Base-by-base conservation (phyloP, 2,113 vertebrate genomes). In the Rhodinocichla rosea region DNA sequence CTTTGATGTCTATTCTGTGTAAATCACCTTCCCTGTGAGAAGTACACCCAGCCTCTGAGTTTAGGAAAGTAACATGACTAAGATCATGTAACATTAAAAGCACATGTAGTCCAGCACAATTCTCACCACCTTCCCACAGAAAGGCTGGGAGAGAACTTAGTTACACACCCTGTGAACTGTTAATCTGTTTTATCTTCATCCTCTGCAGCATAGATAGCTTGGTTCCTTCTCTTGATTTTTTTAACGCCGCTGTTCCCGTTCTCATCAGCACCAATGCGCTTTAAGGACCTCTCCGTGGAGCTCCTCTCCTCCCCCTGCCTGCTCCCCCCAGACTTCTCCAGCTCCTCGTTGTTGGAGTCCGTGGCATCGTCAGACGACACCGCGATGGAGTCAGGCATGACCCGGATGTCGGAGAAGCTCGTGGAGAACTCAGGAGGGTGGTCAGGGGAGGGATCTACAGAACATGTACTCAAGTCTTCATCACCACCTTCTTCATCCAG, bases 161-260 rank as follows among this genome's bases (percentile, higher is more conserved):
- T 30, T 55, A 37, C 11, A 57, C n/a, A n/a, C 18, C 27, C 28
- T 6, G 24, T 21, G 28, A 87, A 59, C 35, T 42, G 32, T 59
- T 77, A 98, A 19, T 96, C 92, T 57, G 71, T 84, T 78, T 97
- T 98, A 5, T 98, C 98, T 9, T 99, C 98, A 24, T 93, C 98
- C 10, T 95, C 95, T 62, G 98, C 92, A 10, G 98, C 95, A 71
- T 99, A 99, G 90, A 99, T 99, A 63, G 98, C 98, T 97, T 99
- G 99, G 96, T 99, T 99, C 87, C 99, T 98, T 78, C 99, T 99
- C 97, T 99, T 99, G 92, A 99, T 99, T 87, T 95, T 98, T 76
- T 99, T 99, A 22, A 98, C 97, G 3, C 96, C 79, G 17, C 84
- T 93, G 42, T 97, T 97, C 37, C 97, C 98, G 3, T 96, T 97